Evolutionary conservation across 2,888 invertebrate genomes (phyloP), one percentile per base, ranked within the genome.

Genomic region (Volucella inanis): DNA sequence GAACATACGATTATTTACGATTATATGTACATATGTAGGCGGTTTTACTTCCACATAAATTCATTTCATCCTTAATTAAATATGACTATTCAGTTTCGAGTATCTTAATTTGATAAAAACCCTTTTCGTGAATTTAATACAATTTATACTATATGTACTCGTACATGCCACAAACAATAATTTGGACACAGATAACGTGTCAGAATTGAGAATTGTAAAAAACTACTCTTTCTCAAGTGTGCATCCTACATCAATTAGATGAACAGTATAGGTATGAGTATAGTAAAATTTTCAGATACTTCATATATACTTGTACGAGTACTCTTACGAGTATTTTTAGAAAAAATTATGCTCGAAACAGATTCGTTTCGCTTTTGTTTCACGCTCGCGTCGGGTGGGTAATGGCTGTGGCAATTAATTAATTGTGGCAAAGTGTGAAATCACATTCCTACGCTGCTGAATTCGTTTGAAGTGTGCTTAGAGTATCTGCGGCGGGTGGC

Each of bases 351-450:
- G 55, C 80, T 71, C 47, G 38, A 71, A 70, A 70, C 59, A 39
- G 64, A 81, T 85, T 85, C 85, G 85, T 59, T 72, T 80, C 81
- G 61, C 71, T 77, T 67, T 76, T 81, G 85, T 81, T 81, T 65
- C 70, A 75, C 76, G 75, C 75, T 70, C 74, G 54, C 70, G 43
- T 75, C 74, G 64, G 59, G 68, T 70, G 67, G 72, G 81, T 85
- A 85, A 85, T 85, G 72, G 76, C 59, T 81, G 72, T 68, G 81
- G 85, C 85, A 85, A 85, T 85, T 81, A 85, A 85, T 85, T 85
- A 81, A 85, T 85, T 85, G 85, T 77, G 81, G 85, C 80, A 85
- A 85, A 81, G 85, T 85, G 85, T 85, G 85, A 85, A 85, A 85
- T 85, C 85, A 72, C 76, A 85, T 85, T 85, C 85, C 76, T 76